A percentile compares a stretch with the other conserved stretches of the same genome.
These are phyloP conservation scores for Coccyzus lansbergi DNA, from an alignment of 2,797 vertebrate genomes.

Conservation along the genomic window DNA sequence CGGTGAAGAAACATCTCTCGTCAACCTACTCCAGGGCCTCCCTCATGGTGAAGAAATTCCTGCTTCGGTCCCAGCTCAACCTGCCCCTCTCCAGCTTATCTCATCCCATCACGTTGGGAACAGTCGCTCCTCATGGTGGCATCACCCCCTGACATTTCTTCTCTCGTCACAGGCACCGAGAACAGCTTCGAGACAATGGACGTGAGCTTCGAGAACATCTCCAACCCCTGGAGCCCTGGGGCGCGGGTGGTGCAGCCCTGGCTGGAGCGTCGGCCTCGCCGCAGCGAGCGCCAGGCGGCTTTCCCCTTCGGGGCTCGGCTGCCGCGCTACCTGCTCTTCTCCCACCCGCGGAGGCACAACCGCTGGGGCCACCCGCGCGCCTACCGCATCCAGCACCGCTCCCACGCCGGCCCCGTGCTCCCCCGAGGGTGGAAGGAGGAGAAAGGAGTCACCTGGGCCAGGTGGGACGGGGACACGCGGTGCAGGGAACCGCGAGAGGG, in stretches of 20 bases:
- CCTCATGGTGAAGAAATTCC: too few species aligned
- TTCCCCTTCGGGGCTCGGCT: slow-evolving; percentile 83
- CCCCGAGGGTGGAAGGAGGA: slow-evolving; percentile 87
- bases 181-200: slow-evolving; percentile 90
- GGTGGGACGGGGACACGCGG: slow-evolving; percentile 71
- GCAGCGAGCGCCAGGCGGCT: slow-evolving; percentile 83
- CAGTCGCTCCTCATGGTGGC: too few species aligned
- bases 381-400: slow-evolving; percentile 90
- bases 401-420: slow-evolving; percentile 85
- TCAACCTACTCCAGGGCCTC: too few species aligned
- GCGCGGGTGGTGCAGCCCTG: slow-evolving; percentile 83
- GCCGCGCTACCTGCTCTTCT: slow-evolving; percentile 87
- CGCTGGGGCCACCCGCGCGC: slow-evolving; percentile 87
- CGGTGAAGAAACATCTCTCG: too few species aligned
- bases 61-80: too few species aligned
- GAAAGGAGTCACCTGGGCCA: slow-evolving; percentile 87
- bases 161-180: slow-evolving; percentile 75
- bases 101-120: too few species aligned
- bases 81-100: too few species aligned
- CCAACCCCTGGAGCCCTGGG: slow-evolving; percentile 88
- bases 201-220: slow-evolving; percentile 87
- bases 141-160: too few species aligned
- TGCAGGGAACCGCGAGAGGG: too few species aligned
- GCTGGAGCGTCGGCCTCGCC: slow-evolving; percentile 71
- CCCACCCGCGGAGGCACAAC: slow-evolving; percentile 81